Percentiles rank a stretch among this genome's conserved stretches.
phyloP scores from a whole-genome alignment of 2,888 invertebrate genomes.

The Caenorhabditis sulstoni region DNA sequence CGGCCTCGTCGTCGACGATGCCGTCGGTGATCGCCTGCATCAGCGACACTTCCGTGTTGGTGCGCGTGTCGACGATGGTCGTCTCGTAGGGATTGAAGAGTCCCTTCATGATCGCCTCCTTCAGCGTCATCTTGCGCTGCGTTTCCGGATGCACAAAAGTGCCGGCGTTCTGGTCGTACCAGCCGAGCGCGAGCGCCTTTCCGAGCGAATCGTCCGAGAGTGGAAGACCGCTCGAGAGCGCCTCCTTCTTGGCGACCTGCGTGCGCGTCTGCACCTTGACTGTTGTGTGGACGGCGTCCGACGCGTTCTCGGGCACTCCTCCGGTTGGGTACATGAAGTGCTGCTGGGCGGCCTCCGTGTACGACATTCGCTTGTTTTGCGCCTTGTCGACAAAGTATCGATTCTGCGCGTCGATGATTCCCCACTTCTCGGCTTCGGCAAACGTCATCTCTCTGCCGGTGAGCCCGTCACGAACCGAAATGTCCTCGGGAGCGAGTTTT shows the following conservation, averaged over 20 bases:
- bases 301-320: constrained; percentile 78
- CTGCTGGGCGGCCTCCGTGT: constrained; percentile 90
- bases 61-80: constrained; percentile 75
- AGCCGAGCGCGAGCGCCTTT: constrained; percentile 86
- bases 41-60: constrained; percentile 80
- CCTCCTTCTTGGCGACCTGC: constrained; percentile 79
- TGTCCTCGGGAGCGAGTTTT: constrained; percentile 77
- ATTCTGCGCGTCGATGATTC: constrained; percentile 81
- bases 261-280: constrained; percentile 78
- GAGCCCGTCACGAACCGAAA: constrained; percentile 87
- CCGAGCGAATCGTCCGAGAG: constrained; percentile 71
- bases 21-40: constrained; percentile 81
- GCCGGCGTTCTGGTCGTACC: constrained; percentile 87
- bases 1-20: constrained; percentile 81
- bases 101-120: constrained; percentile 83
- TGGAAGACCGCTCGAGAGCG: constrained; percentile 69
- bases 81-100: constrained; percentile 81
- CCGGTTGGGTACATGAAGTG: constrained; percentile 85
- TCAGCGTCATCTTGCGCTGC: constrained; percentile 86
- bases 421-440: constrained; percentile 82
- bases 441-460: constrained; percentile 85
- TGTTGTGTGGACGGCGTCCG: constrained; percentile 79
- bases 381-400: constrained; percentile 79
- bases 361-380: constrained; percentile 82
- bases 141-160: constrained; percentile 85